Evolutionary conservation across 2,113 vertebrate species (phyloP), one percentile per base, ranked within the genome.

Genomic region (Dolichotis patagonum): DNA sequence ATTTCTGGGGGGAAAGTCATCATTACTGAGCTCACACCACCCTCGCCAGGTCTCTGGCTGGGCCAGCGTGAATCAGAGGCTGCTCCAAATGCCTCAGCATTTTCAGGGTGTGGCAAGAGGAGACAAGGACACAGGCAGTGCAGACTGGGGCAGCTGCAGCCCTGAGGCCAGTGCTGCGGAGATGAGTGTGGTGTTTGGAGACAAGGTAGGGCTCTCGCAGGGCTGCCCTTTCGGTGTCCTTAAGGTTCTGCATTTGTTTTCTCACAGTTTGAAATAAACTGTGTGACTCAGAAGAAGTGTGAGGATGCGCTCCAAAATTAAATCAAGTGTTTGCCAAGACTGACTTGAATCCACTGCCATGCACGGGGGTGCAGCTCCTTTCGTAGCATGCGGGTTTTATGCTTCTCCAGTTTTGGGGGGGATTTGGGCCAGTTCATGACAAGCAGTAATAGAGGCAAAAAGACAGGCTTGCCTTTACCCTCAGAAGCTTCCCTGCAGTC

Each of bases 1-100:
- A 88, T 94, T 92, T 92, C 78, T 58, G 87, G 14, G 63, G 41
- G 52, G 41, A 85, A 85, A 65, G 14, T 32, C 38, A 86, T 95
- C 43, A 60, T 92, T 58, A 56, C 67, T 52, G 17, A 93, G 69
- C 46, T 90, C 19, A 46, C 32, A 28, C 4, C 46, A 20, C 28
- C 19, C 14, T 82, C 20, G 56, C n/a, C 7, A 65, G 71, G n/a
- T 63, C 46, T 88, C 77, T 84, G 26, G 49, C 9, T n/a, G 17
- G 46, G 81, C 60, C 7, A 3, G 2, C 30, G 6, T 54, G 73
- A 90, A 52, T 77, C 62, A 67, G 20, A 96, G 56, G 26, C 0
- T 10, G 16, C 54, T 96, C 67, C 30, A 62, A n/a, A 77, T 65
- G 9, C 13, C 63, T 67, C 26, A 58, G 19, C 10, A 43, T 56